phyloP scores from a whole-genome alignment of 2,888 invertebrate genomes.

The Amiota communis region DNA sequence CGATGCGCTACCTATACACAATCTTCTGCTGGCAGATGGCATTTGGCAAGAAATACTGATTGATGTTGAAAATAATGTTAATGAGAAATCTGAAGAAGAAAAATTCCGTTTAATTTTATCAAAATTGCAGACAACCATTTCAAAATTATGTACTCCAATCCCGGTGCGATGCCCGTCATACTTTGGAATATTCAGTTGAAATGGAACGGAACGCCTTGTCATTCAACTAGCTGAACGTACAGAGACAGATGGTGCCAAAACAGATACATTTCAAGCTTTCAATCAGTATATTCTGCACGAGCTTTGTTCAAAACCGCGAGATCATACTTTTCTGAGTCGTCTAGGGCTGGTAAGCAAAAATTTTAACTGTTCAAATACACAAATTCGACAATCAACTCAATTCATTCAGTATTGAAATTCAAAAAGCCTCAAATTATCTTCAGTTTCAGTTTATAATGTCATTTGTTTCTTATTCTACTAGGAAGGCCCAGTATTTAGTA shows the following conservation, averaged over 20 bases:
- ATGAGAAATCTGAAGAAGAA: slow-evolving; percentile 57
- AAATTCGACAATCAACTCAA: no score
- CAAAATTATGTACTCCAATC: slow-evolving; percentile 77
- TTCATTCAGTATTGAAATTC: no score
- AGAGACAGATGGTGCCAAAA: slow-evolving; percentile 83
- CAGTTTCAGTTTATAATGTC: no score
- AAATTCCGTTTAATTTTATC: slow-evolving; percentile 85
- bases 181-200: slow-evolving; percentile 84
- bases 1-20: slow-evolving; percentile 97
- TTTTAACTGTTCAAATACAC: no score
- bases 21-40: slow-evolving; percentile 85
- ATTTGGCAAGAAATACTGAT: slow-evolving; percentile 91
- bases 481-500: no score
- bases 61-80: no score
- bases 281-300: slow-evolving; percentile 88
- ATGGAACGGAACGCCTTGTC: slow-evolving; percentile 80
- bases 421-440: no score
- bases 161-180: slow-evolving; percentile 75
- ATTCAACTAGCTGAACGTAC: slow-evolving; percentile 82
- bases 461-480: no score
- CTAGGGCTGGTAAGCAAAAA: no score
- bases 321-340: no score
- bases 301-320: no score
- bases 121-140: slow-evolving; percentile 81
- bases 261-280: slow-evolving; percentile 92